phyloP scores from a whole-genome alignment of 2,888 invertebrate species.

The Cetonia aurata region DNA sequence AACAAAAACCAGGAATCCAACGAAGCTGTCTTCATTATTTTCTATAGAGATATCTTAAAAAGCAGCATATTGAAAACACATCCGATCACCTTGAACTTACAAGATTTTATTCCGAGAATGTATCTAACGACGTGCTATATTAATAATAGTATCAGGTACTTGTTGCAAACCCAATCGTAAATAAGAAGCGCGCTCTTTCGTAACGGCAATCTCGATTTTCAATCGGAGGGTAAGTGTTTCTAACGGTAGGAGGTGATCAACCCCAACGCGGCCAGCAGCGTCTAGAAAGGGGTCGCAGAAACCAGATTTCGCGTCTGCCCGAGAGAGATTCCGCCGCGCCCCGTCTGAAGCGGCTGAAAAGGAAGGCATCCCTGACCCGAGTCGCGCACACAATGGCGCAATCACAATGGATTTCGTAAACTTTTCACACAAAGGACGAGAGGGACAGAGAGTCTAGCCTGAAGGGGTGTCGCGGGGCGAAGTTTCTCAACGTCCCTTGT shows the following conservation, averaged over 20 bases:
- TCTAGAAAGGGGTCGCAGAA: constrained; percentile 51
- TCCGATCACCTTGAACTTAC: too few species aligned
- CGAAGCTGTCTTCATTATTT: too few species aligned
- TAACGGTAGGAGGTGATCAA: constrained; percentile 54
- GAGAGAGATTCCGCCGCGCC: constrained; percentile 45
- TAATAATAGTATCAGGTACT: too few species aligned
- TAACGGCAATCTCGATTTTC: constrained; percentile 51
- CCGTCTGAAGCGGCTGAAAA: constrained; percentile 39
- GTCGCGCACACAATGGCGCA: constrained; percentile 49
- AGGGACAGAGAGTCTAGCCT: constrained; percentile 49
- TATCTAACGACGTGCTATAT: too few species aligned
- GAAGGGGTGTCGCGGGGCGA: constrained; percentile 47
- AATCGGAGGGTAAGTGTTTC: constrained; percentile 49
- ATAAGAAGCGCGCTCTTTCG: constrained; percentile 3
- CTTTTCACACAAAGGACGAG: constrained; percentile 46
- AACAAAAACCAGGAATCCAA: too few species aligned
- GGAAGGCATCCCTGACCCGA: constrained; percentile 55
- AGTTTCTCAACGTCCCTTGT: constrained; percentile 49
- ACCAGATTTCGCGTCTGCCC: constrained; percentile 55
- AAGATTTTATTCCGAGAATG: too few species aligned
- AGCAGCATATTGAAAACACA: too few species aligned
- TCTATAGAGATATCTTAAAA: too few species aligned
- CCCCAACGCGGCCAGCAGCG: constrained; percentile 44
- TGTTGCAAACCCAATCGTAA: too few species aligned
- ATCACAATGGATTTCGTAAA: constrained; percentile 54